These are phyloP conservation scores for Leptopilina clavipes DNA, from an alignment of 1,140 invertebrate species.

Conservation along the genomic window DNA sequence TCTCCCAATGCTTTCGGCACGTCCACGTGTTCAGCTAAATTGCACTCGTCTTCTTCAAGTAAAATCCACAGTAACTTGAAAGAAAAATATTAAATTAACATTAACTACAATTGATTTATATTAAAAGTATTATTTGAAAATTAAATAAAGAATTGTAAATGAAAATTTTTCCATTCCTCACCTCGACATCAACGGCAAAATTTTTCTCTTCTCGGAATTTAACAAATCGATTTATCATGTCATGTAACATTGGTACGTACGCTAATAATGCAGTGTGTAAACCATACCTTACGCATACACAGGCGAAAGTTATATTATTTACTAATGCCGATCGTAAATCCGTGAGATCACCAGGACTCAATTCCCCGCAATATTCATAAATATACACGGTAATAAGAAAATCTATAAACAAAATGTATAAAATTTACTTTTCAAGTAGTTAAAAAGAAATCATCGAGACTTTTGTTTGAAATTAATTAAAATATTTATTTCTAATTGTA, in stretches of 20 bases:
- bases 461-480: background rate
- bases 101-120: too few relatives aligned
- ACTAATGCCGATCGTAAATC: constrained; percentile 95
- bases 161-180: constrained; percentile 49
- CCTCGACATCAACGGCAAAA: constrained; percentile 79
- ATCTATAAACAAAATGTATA: constrained; percentile 76
- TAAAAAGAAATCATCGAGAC: too few relatives aligned
- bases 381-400: constrained; percentile 93
- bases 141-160: too few relatives aligned
- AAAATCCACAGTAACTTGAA: constrained; percentile 60
- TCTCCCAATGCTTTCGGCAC: constrained; percentile 97
- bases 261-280: constrained; percentile 84
- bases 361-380: constrained; percentile 82
- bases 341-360: constrained; percentile 90
- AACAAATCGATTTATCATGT: constrained; percentile 86
- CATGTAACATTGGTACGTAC: constrained; percentile 79
- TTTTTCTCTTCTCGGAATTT: constrained; percentile 84
- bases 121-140: too few relatives aligned
- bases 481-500: background rate
- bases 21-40: constrained; percentile 84
- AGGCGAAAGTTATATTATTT: constrained; percentile 96
- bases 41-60: constrained; percentile 81
- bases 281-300: constrained; percentile 88
- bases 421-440: background rate
- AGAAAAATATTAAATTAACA: too few relatives aligned